phyloP scores from a whole-genome alignment of 2,113 vertebrate species.

The Xenopus tropicalis region DNA sequence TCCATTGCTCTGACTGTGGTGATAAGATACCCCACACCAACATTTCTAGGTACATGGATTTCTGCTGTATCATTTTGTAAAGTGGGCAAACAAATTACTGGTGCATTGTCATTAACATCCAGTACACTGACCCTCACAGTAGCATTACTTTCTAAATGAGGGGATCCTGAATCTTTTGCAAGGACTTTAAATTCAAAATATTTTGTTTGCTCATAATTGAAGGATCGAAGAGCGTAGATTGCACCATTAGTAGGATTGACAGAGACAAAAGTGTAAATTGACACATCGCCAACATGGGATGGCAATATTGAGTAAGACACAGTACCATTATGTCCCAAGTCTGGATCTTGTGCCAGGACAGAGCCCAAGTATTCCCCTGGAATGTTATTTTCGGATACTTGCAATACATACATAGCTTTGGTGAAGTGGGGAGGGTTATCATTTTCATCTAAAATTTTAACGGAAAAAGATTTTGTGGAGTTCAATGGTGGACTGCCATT shows the following conservation, averaged over 20 bases:
- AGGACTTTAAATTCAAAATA: constrained; percentile 96
- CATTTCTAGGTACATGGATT: constrained; percentile 92
- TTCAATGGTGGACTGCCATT: constrained; percentile 89
- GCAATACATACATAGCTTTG: constrained; percentile 90
- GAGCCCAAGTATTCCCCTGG: constrained; percentile 95
- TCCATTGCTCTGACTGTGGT: constrained; percentile 91
- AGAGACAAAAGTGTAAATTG: constrained; percentile 94
- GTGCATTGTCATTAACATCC: constrained; percentile 96
- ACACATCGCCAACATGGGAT: constrained; percentile 91
- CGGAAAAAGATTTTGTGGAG: constrained; percentile 92
- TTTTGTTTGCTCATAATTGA: constrained; percentile 97
- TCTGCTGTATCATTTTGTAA: constrained; percentile 94
- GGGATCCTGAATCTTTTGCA: constrained; percentile 91
- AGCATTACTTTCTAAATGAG: constrained; percentile 91
- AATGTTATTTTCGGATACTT: constrained; percentile 97
- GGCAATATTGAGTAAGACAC: constrained; percentile 95
- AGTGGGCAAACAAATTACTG: constrained; percentile 87
- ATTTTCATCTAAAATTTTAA: constrained; percentile 93
- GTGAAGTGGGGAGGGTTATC: constrained; percentile 94
- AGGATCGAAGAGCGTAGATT: constrained; percentile 93
- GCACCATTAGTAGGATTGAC: constrained; percentile 96
- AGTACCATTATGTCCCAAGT: constrained; percentile 91
- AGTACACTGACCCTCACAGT: constrained; percentile 88
- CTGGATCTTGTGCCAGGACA: constrained; percentile 90
- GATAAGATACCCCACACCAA: constrained; percentile 89